Percentiles rank a stretch among this genome's conserved stretches.
Evolutionary conservation across 2,797 vertebrate species (phyloP).

Genomic region (Halcyon leucocephala): DNA sequence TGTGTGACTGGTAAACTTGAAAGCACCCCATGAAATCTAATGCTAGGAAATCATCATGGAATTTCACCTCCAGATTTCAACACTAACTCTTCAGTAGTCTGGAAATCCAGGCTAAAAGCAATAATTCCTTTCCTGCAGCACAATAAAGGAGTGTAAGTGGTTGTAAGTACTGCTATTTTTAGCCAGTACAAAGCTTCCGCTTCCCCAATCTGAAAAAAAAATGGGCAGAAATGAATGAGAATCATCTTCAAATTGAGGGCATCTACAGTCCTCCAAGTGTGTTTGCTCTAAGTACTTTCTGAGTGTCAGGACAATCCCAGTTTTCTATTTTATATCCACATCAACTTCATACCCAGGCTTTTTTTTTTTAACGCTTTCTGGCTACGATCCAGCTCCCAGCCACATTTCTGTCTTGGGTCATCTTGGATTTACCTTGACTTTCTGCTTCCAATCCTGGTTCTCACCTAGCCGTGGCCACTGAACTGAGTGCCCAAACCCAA

Average conservation of each 20-base stretch:
- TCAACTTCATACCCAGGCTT: neutral
- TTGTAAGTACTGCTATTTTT: slow-evolving; percentile 63
- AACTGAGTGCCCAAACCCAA: neutral
- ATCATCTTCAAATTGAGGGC: neutral
- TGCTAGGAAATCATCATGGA: neutral
- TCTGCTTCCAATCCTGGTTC: neutral
- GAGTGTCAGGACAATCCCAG: neutral
- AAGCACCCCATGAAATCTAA: neutral
- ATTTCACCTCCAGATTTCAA: neutral
- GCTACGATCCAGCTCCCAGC: neutral
- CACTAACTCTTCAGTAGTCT: neutral
- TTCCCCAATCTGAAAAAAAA: slow-evolving; percentile 27
- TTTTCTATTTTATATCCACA: neutral
- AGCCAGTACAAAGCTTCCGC: slow-evolving; percentile 44
- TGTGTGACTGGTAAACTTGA: neutral
- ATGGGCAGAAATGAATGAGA: neutral
- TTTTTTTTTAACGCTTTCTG: neutral
- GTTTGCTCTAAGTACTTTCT: neutral
- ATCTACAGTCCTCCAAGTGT: neutral
- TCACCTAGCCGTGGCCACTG: neutral
- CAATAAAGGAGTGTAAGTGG: neutral
- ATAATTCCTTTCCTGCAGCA: neutral
- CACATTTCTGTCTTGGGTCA: neutral
- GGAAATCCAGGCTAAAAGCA: slow-evolving; percentile 11
- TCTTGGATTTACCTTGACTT: neutral